phyloP scores from a whole-genome alignment of 1,140 invertebrate species.

The Paraescarpia echinospica region DNA sequence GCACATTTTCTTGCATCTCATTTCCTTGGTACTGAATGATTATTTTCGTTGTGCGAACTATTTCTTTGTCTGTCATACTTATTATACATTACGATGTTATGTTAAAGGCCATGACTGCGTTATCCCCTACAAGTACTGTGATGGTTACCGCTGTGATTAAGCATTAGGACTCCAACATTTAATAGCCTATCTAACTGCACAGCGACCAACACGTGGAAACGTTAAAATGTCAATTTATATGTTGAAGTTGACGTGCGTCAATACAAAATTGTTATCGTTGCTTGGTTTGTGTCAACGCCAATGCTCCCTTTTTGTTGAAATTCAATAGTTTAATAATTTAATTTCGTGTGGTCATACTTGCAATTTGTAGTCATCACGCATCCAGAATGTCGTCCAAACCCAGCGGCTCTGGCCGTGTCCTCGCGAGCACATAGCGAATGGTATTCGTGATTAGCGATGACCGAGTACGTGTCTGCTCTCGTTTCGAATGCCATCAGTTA shows the following conservation, averaged over 20 bases:
- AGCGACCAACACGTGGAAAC: background rate
- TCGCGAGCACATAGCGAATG: background rate
- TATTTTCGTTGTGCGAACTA: background rate
- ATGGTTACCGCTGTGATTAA: background rate
- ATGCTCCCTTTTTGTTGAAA: too few relatives aligned
- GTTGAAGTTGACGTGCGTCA: background rate
- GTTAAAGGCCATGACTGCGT: background rate
- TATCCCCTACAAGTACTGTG: too few relatives aligned
- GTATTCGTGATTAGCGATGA: background rate
- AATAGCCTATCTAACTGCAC: background rate
- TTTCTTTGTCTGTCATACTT: background rate
- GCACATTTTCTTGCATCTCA: background rate
- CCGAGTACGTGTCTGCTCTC: background rate
- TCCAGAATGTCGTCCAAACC: background rate
- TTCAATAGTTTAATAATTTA: too few relatives aligned
- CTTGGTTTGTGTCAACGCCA: background rate
- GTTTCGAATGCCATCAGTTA: background rate
- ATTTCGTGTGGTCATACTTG: background rate
- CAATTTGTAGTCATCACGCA: background rate
- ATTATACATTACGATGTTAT: background rate
- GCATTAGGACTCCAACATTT: background rate
- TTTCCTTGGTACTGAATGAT: background rate
- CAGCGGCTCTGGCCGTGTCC: background rate
- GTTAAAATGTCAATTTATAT: background rate
- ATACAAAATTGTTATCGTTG: background rate